These are phyloP conservation scores for Chaetodon auriga DNA, from an alignment of 2,113 vertebrate species.

Conservation along the genomic window DNA sequence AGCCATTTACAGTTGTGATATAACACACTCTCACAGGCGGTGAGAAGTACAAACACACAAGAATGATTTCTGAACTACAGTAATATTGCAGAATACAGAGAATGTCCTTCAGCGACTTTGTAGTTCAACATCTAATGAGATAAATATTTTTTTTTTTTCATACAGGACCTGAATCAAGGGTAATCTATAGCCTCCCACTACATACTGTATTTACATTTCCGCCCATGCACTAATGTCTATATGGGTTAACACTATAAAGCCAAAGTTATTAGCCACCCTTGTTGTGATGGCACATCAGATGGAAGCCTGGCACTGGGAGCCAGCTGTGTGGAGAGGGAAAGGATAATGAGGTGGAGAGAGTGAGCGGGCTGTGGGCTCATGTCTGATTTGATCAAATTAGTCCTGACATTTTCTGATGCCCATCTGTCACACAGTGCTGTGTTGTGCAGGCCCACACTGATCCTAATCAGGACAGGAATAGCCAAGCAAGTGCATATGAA, in stretches of 20 bases:
- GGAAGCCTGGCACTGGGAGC: slow-evolving; percentile 60
- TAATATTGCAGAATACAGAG: not conserved
- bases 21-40: slow-evolving; percentile 21
- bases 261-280: slow-evolving; percentile 57
- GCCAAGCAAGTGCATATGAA: slow-evolving; percentile 26
- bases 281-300: slow-evolving; percentile 70
- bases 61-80: slow-evolving; percentile 30
- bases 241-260: slow-evolving; percentile 35
- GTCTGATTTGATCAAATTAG: slow-evolving; percentile 83
- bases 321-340: slow-evolving; percentile 75
- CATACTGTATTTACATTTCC: not conserved
- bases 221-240: slow-evolving; percentile 23
- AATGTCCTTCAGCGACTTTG: not conserved
- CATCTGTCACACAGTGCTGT: slow-evolving; percentile 76
- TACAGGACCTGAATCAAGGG: not conserved
- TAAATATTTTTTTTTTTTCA: not conserved
- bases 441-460: slow-evolving; percentile 41
- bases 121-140: slow-evolving; percentile 9
- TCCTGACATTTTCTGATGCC: slow-evolving; percentile 79
- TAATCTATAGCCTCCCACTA: not conserved
- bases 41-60: slow-evolving; percentile 30
- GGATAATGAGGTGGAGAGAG: slow-evolving; percentile 80
- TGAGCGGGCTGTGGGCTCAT: slow-evolving; percentile 70
- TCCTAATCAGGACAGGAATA: slow-evolving; percentile 56
- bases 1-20: slow-evolving; percentile 74